phyloP scores from a whole-genome alignment of 2,797 vertebrate genomes.

The Rhincodon typus region DNA sequence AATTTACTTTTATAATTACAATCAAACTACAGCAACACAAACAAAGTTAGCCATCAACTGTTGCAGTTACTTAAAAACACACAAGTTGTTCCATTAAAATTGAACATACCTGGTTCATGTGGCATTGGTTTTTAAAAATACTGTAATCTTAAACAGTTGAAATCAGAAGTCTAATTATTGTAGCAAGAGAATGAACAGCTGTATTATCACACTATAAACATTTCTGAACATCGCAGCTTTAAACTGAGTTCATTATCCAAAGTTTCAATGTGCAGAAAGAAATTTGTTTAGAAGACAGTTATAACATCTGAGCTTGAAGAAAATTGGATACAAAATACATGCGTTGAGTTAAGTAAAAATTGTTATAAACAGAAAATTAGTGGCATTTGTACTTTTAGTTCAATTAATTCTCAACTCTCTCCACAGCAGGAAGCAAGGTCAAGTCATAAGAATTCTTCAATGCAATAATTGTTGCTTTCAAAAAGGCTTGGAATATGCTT shows the following conservation, averaged over 20 bases:
- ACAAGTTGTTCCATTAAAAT: background rate
- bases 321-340: constrained; percentile 32
- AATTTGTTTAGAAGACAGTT: background rate
- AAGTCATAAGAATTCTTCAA: background rate
- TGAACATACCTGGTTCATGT: background rate
- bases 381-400: constrained; percentile 23
- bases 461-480: background rate
- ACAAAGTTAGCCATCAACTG: background rate
- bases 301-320: background rate
- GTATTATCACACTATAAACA: background rate
- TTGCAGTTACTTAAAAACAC: background rate
- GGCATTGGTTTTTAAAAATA: background rate
- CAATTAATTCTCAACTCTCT: background rate
- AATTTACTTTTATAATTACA: background rate
- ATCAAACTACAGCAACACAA: background rate
- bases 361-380: constrained; percentile 19
- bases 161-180: background rate
- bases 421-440: background rate
- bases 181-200: background rate
- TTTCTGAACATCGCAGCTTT: background rate
- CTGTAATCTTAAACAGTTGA: background rate
- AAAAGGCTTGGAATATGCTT: constrained; percentile 35
- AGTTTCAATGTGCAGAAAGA: background rate
- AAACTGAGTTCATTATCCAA: background rate
- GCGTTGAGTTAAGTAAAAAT: background rate